A percentile compares a stretch with the other conserved stretches of the same genome.
phyloP scores from a whole-genome alignment of 2,888 invertebrate genomes.

The Dromius quadrimaculatus region DNA sequence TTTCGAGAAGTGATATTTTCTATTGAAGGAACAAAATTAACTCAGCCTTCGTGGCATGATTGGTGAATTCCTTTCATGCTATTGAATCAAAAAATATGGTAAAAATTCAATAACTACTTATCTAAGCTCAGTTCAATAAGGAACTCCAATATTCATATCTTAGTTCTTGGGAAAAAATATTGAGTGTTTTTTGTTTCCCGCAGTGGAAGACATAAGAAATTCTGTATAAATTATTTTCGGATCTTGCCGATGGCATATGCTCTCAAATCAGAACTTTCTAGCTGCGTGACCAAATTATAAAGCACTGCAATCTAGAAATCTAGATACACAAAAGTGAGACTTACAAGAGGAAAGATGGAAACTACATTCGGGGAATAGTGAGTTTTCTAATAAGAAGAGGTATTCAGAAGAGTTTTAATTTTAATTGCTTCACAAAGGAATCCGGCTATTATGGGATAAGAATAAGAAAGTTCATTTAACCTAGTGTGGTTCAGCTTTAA shows the following conservation, averaged over 20 bases:
- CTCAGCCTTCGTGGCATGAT: no score
- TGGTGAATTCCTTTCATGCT: no score
- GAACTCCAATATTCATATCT: slow-evolving; percentile 26
- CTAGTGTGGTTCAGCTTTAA: background rate
- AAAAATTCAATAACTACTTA: no score
- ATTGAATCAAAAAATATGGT: no score
- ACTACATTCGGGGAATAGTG: slow-evolving; percentile 17
- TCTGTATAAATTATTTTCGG: slow-evolving; percentile 24
- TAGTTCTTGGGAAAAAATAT: slow-evolving; percentile 16
- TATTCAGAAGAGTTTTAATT: background rate
- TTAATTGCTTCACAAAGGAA: slow-evolving; percentile 16
- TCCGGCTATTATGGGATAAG: slow-evolving; percentile 1
- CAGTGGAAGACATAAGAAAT: slow-evolving; percentile 16
- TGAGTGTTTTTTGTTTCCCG: slow-evolving; percentile 21
- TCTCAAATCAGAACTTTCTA: slow-evolving; percentile 26
- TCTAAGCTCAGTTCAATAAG: slow-evolving; percentile 14
- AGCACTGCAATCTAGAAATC: slow-evolving; percentile 5
- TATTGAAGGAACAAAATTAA: no score
- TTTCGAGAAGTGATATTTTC: no score
- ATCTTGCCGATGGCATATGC: slow-evolving; percentile 29
- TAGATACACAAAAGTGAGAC: slow-evolving; percentile 14
- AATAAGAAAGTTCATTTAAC: background rate
- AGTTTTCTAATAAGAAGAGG: slow-evolving; percentile 18
- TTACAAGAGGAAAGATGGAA: slow-evolving; percentile 8
- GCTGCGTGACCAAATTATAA: slow-evolving; percentile 7